Evolutionary conservation across 2,113 vertebrate species (phyloP).

Genomic region (Microcebus murinus): DNA sequence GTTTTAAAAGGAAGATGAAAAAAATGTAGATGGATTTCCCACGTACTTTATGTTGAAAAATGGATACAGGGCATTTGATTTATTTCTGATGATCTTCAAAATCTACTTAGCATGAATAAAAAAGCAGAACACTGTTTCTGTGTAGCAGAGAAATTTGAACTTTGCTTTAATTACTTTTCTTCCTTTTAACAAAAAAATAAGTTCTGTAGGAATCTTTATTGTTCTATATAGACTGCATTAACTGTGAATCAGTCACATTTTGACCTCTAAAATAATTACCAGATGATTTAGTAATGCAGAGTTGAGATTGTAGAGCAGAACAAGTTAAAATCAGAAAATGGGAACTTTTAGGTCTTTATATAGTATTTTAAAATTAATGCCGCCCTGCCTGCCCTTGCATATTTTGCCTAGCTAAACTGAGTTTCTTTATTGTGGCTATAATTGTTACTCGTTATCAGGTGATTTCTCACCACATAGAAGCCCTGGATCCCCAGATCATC

Average conservation of each 20-base stretch:
- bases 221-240: background rate
- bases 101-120: slow-evolving; percentile 4
- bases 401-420: background rate
- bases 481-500: background rate
- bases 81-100: background rate
- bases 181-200: background rate
- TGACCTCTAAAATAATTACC: slow-evolving; percentile 45
- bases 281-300: background rate
- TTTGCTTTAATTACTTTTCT: slow-evolving; percentile 17
- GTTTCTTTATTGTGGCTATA: background rate
- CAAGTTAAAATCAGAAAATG: background rate
- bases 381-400: background rate
- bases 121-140: background rate
- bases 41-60: background rate
- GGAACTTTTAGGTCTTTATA: background rate
- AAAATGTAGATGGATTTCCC: background rate
- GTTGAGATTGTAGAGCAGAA: background rate
- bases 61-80: background rate
- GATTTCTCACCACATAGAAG: fast-evolving
- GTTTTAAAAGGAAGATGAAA: background rate
- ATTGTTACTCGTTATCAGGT: background rate
- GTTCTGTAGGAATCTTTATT: background rate
- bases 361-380: background rate
- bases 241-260: background rate
- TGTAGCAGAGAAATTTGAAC: background rate